Evolutionary conservation across 2,797 vertebrate genomes (phyloP).

Genomic region (Darevskia nairensis): DNA sequence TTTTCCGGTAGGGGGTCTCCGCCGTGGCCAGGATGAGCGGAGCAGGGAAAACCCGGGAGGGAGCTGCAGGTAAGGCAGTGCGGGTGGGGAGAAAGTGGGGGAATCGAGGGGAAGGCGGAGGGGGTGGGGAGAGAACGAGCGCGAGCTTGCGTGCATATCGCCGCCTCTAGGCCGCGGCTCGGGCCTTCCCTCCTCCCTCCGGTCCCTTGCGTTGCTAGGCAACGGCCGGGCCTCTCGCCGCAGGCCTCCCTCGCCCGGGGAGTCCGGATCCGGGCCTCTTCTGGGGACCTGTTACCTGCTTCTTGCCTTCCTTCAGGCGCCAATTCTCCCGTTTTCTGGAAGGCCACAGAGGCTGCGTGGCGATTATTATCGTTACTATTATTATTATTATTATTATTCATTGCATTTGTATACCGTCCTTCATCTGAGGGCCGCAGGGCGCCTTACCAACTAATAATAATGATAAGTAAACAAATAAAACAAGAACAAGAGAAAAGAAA

Average conservation of each 20-base stretch:
- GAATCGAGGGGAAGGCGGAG: not conserved
- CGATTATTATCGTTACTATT: no score
- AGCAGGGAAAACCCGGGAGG: not conserved
- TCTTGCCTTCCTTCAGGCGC: not conserved
- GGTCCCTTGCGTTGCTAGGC: not conserved
- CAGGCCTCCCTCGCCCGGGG: no score
- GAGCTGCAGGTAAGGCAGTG: constrained; percentile 1
- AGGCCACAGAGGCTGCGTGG: no score
- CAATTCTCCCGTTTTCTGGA: not conserved
- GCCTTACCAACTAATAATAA: no score
- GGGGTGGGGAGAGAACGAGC: not conserved
- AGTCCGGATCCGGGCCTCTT: no score
- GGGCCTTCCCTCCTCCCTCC: not conserved
- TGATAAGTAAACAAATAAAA: no score
- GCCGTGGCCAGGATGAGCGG: constrained; percentile 20
- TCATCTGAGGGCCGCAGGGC: no score
- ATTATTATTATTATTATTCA: no score
- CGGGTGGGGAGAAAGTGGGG: not conserved
- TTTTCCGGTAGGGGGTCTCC: not conserved
- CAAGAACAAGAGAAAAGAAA: no score
- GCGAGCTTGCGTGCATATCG: no score
- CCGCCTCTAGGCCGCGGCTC: not conserved
- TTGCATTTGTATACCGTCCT: no score
- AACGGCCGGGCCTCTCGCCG: not conserved
- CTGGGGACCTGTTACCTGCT: no score